Percentiles rank a stretch among this genome's conserved stretches.
Conservation (phyloP, 2,888 invertebrate species). For the Ectropis crepuscularia region DNA sequence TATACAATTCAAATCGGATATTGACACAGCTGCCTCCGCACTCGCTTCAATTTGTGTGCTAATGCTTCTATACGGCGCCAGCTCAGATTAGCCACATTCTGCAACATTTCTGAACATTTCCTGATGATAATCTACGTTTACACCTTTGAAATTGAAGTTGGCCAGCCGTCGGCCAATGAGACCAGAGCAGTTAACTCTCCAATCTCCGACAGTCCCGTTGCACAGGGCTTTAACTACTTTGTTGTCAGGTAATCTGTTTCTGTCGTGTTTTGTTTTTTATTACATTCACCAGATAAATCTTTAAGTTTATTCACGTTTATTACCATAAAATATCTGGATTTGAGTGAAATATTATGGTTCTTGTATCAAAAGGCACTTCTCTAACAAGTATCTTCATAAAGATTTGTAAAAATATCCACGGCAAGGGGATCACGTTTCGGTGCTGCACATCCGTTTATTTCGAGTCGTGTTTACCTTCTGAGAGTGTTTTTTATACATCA, state of each 20-base stretch:
- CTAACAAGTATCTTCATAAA: slow-evolving; percentile 28
- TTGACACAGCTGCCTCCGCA: slow-evolving; percentile 52
- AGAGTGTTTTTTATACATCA: slow-evolving; percentile 58
- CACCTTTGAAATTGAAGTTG: slow-evolving; percentile 13
- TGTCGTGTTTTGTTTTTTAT: background rate
- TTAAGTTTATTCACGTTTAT: background rate
- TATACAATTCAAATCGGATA: slow-evolving; percentile 44
- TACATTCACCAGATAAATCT: background rate
- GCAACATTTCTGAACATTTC: slow-evolving; percentile 22
- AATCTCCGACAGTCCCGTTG: no score
- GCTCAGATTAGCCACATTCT: slow-evolving; percentile 41
- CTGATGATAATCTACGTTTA: slow-evolving; percentile 5
- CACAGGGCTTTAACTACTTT: background rate
- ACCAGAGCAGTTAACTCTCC: no score
- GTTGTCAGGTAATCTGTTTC: background rate
- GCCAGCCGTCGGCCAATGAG: slow-evolving; percentile 2
- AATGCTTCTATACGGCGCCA: slow-evolving; percentile 43
- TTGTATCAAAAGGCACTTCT: slow-evolving; percentile 13
- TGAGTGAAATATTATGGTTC: slow-evolving; percentile 1
- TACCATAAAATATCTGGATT: background rate
- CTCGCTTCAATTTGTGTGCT: slow-evolving; percentile 52
- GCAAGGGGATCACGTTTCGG: slow-evolving; percentile 39
- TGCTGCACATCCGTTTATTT: slow-evolving; percentile 54
- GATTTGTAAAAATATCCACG: slow-evolving; percentile 33
- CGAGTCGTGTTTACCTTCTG: slow-evolving; percentile 54